Evolutionary conservation across 2,113 vertebrate genomes (phyloP).

Genomic region (Pedetes capensis): DNA sequence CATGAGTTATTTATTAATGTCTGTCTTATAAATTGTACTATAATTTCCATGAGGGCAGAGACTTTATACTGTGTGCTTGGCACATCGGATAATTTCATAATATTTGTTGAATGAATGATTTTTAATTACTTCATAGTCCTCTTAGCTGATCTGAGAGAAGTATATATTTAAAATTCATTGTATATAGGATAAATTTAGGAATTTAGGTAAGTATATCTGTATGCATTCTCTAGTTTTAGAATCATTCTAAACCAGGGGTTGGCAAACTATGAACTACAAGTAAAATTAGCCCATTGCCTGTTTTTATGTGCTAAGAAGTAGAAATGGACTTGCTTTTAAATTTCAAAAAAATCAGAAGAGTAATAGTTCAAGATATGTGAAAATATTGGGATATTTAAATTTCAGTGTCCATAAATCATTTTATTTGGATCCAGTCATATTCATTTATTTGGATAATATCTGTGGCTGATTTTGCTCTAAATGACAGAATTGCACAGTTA

Average conservation of each 20-base stretch:
- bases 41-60: neutral
- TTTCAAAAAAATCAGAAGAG: neutral
- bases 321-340: neutral
- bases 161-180: neutral
- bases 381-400: constrained; percentile 33
- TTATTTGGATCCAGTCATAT: neutral
- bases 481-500: neutral
- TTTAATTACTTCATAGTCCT: neutral
- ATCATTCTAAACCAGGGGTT: neutral
- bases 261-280: neutral
- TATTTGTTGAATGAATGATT: constrained; percentile 1
- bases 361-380: neutral
- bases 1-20: neutral
- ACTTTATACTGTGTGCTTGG: neutral
- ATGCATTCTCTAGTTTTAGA: neutral
- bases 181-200: neutral
- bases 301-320: neutral
- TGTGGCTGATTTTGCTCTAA: neutral
- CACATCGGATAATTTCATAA: neutral
- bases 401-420: neutral
- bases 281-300: neutral
- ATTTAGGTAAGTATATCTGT: neutral
- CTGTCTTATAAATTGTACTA: neutral
- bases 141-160: neutral
- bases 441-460: neutral